Conservation (phyloP, 2,888 invertebrate species). For the Leptinotarsa rubiginosa region DNA sequence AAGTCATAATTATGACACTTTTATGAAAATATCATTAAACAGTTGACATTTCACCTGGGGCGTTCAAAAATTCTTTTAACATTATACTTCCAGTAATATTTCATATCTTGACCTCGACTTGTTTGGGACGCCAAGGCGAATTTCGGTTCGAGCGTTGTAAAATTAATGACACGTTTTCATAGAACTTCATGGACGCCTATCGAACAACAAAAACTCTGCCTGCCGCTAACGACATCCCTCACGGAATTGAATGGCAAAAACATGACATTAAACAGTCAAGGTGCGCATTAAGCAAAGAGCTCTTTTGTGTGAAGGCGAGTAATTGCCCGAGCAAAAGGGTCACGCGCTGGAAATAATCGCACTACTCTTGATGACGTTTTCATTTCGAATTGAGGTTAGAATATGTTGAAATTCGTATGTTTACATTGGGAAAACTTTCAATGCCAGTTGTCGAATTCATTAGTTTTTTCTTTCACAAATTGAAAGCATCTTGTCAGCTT, state of each 20-base stretch:
- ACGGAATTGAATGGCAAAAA: slow-evolving; percentile 37
- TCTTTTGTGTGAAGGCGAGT: slow-evolving; percentile 23
- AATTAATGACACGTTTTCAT: slow-evolving; percentile 21
- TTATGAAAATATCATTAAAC: too few relatives aligned
- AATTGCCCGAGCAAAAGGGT: slow-evolving; percentile 4
- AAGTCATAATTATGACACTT: too few relatives aligned
- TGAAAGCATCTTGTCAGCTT: too few relatives aligned
- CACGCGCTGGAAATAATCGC: background rate
- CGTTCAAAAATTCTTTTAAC: too few relatives aligned
- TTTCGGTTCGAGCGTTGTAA: background rate
- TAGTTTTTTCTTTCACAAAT: too few relatives aligned
- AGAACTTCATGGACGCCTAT: background rate
- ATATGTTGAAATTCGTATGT: background rate
- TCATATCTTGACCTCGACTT: too few relatives aligned
- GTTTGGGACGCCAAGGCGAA: background rate
- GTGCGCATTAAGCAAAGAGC: slow-evolving; percentile 31
- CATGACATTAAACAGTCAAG: slow-evolving; percentile 32
- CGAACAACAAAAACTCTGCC: slow-evolving; percentile 19
- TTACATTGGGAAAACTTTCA: background rate
- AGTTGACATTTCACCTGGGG: too few relatives aligned
- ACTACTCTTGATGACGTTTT: background rate
- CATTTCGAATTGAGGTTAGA: background rate
- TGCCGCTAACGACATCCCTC: slow-evolving; percentile 25
- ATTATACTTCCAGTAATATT: too few relatives aligned
- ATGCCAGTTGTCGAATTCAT: too few relatives aligned